Conservation (phyloP, 2,797 vertebrate species). For the Gadopsis bispinosus region DNA sequence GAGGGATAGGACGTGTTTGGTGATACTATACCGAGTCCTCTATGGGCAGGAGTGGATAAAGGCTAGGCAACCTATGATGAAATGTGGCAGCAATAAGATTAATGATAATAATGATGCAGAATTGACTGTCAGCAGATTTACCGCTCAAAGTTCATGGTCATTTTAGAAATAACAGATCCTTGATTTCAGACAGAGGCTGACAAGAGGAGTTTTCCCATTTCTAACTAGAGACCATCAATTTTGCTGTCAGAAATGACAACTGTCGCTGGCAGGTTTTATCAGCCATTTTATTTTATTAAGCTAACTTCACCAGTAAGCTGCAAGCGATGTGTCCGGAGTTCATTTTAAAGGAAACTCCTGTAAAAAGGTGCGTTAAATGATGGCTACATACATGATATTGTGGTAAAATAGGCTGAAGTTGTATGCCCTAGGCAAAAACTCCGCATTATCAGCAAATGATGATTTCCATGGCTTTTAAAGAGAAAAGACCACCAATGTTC, state of each 20-base stretch:
- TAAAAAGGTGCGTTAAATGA: neutral
- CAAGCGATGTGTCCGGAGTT: no score
- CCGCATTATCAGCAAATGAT: no score
- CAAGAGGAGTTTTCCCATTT: neutral
- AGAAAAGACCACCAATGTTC: neutral
- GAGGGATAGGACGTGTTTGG: constrained; percentile 21
- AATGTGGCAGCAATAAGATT: neutral
- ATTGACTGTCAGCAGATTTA: neutral
- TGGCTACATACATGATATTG: no score
- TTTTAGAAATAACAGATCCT: neutral
- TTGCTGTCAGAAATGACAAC: neutral
- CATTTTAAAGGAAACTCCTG: no score
- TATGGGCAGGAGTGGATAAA: constrained; percentile 14
- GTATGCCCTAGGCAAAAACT: no score
- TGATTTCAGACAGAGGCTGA: neutral
- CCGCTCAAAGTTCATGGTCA: neutral
- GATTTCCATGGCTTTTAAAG: no score
- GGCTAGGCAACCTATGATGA: neutral
- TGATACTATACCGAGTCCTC: constrained; percentile 19
- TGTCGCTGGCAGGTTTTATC: neutral
- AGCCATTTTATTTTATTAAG: neutral
- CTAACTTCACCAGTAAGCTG: neutral
- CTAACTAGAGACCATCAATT: no score
- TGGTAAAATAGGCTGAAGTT: no score
- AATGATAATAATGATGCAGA: neutral